Base-by-base conservation (phyloP, 2,797 vertebrate species). In the Scomberomorus guttatus region DNA sequence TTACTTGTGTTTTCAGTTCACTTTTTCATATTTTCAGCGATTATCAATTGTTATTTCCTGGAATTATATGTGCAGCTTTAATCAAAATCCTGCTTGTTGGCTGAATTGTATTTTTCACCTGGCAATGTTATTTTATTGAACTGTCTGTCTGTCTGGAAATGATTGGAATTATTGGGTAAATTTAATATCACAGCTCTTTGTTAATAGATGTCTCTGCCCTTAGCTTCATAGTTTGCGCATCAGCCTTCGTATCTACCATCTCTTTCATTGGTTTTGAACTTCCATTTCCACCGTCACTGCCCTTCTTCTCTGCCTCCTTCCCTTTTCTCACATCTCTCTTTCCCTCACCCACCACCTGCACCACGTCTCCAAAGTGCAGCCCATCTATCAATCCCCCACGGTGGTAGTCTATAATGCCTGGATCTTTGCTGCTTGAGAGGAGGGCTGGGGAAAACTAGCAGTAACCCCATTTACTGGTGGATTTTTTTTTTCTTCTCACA, bases 371-470 rank as follows among this genome's bases (percentile, higher is more conserved):
- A 64, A 84, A 72, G 72, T 67, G 63, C 42, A 83, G 71, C 71
- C 62, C 70, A 81, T 83, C 83, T 76, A 76, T 88, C 82, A 84
- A 9, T 87, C 37, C 52, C 76, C 27, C 57, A 39, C 46, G 64
- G 80, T 69, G 67, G 37, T 63, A 69, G 77, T 71, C 73, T 58
- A 64, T 69, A 75, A 69, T 73, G 51, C 68, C 18, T 66, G 10
- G n/a, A 27, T 84, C 66, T 78, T 59, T 81, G 55, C 72, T 81
- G 60, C 65, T 17, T n/a, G 67, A 76, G 66, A 56, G 42, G 63
- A 32, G 66, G 6, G 34, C 55, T 71, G 39, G 54, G 61, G 75
- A 60, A 80, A 57, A 44, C 51, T 44, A 29, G 24, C 29, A 10
- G 56, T 27, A 37, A n/a, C 71, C 56, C 22, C 29, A 59, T 51